A percentile compares a stretch with the other conserved stretches of the same genome.
Evolutionary conservation across 2,888 invertebrate genomes (phyloP).

Genomic region (Patella depressa): DNA sequence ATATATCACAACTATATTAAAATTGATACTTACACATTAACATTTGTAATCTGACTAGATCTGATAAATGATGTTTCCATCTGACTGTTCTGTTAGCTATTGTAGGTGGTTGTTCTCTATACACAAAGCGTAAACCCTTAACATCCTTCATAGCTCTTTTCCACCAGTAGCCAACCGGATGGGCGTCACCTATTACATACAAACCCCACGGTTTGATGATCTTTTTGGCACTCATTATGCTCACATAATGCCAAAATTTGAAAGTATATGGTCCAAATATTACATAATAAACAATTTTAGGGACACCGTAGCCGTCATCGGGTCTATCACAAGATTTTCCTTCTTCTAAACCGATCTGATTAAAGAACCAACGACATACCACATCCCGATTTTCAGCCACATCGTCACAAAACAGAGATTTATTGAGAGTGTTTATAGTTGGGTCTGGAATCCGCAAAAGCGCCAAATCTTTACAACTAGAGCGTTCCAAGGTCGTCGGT

Average conservation of each 20-base stretch:
- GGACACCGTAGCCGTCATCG: background rate
- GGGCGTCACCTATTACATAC: slow-evolving; percentile 36
- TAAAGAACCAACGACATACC: slow-evolving; percentile 14
- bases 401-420: slow-evolving; percentile 24
- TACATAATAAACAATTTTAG: slow-evolving; percentile 35
- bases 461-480: slow-evolving; percentile 19
- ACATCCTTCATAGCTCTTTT: slow-evolving; percentile 29
- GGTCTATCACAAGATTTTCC: slow-evolving; percentile 14
- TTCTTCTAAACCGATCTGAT: slow-evolving; percentile 4
- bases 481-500: too few relatives aligned
- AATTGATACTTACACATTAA: slow-evolving; percentile 26
- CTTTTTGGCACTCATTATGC: slow-evolving; percentile 30
- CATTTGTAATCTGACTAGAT: slow-evolving; percentile 37
- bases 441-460: slow-evolving; percentile 22
- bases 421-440: slow-evolving; percentile 14
- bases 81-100: slow-evolving; percentile 17
- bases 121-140: slow-evolving; percentile 30
- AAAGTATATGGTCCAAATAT: slow-evolving; percentile 34
- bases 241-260: slow-evolving; percentile 34
- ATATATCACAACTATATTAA: background rate
- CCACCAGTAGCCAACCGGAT: slow-evolving; percentile 37
- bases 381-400: slow-evolving; percentile 19
- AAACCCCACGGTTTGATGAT: slow-evolving; percentile 28
- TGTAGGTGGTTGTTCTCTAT: slow-evolving; percentile 16
- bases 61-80: slow-evolving; percentile 31